Evolutionary conservation across 2,888 invertebrate species (phyloP).

Genomic region (Polyploca ridens): DNA sequence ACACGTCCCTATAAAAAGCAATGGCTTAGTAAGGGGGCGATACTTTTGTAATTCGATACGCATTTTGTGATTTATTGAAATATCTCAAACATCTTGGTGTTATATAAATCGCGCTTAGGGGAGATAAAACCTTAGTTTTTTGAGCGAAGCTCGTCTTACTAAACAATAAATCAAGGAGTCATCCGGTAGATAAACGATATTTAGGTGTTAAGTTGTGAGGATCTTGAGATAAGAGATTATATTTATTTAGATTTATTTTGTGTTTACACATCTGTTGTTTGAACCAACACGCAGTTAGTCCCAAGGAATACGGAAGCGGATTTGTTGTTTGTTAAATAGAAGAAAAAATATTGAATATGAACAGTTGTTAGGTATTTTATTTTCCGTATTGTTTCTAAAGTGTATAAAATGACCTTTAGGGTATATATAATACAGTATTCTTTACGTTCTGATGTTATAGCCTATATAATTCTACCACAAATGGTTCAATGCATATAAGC

Average conservation of each 20-base stretch:
- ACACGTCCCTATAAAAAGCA: slow-evolving; percentile 52
- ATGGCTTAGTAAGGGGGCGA: slow-evolving; percentile 57
- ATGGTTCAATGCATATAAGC: too few species aligned
- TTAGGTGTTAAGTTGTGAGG: slow-evolving; percentile 69
- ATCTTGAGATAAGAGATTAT: slow-evolving; percentile 45
- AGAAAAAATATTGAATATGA: not conserved
- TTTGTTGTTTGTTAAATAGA: not conserved
- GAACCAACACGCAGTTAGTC: not conserved
- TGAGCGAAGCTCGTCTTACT: slow-evolving; percentile 66
- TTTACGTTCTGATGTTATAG: too few species aligned
- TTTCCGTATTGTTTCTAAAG: not conserved
- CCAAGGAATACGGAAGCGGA: not conserved
- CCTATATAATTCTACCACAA: not conserved
- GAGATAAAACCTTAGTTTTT: slow-evolving; percentile 74
- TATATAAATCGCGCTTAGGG: slow-evolving; percentile 74
- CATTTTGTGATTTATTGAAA: slow-evolving; percentile 81
- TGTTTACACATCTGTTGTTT: not conserved
- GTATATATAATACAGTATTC: too few species aligned
- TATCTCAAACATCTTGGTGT: slow-evolving; percentile 75
- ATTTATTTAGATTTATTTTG: slow-evolving; percentile 17
- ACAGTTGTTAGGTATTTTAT: not conserved
- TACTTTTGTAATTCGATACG: slow-evolving; percentile 78
- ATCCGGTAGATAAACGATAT: slow-evolving; percentile 71
- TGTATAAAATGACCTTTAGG: too few species aligned
- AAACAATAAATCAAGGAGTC: slow-evolving; percentile 74